Base-by-base conservation (phyloP, 1,140 invertebrate species). In the Nephila pilipes region DNA sequence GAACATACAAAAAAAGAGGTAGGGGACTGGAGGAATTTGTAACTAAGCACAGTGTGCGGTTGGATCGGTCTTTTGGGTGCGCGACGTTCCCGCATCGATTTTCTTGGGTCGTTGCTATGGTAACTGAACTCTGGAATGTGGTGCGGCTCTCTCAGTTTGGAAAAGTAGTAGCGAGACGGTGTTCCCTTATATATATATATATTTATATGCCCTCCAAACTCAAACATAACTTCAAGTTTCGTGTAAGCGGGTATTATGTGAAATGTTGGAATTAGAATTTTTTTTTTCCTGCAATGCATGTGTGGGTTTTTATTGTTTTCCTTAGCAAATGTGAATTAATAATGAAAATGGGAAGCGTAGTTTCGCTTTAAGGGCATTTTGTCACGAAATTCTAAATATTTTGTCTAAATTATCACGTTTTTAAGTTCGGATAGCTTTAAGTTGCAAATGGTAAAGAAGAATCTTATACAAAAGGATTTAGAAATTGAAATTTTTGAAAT, bases 21-120 rank as follows among this genome's bases (percentile, higher is more conserved):
- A 83, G 54, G 25, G 81, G 32, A 57, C 22, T 54, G 81, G 46
- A 55, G 81, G 81, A 83, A 83, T 83, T 83, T 83, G 81, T 83
- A 55, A 57, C 69, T 75, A 36, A 36, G 69, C 29, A 29, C 4
- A 36, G 69, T 75, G 79, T 38, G 79, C 25, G 75, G 79, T 83
- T 20, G 38, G 38, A n/a, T 83, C 81, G 46, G 54, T 29, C 81
- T 57, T 83, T 55, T 22, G 69, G 29, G 69, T 14, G 18, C 32
- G 25, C 69, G 46, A 83, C n/a, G 46, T 83, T 46, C 81, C 29
- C n/a, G 10, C 38, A 83, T 83, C 54, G 81, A 83, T 83, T 83
- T 83, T 83, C 54, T 55, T 57, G 81, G 81, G 81, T 29, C 81
- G 46, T 54, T 83, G n/a, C 25, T 18, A 25, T 55, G 38, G 38